Base-by-base conservation (phyloP, 1,140 invertebrate species). In the Musca domestica region DNA sequence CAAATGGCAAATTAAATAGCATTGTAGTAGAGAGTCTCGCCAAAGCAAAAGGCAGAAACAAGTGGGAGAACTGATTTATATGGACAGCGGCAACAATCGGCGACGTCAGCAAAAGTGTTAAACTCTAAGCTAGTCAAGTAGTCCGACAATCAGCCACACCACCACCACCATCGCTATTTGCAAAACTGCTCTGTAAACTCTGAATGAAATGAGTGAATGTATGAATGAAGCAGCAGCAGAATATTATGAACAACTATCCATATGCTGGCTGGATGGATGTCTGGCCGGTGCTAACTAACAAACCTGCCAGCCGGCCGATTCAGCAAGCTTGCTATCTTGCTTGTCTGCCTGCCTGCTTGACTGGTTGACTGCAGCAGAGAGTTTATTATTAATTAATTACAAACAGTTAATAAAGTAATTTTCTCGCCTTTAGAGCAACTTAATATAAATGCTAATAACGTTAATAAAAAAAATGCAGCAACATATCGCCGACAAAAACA, bases 361-460 rank as follows among this genome's bases (percentile, higher is more conserved):
- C 2, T 58, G n/a, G 27, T 5, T 54, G 51, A 54, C 14, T 58
- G 25, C 25, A 58, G 14, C 2, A 20, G 27, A 30, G 27, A 30
- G 17, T 56, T 23, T 30, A 58, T 58, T 58, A 58, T 58, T 58
- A 58, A 58, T 58, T 58, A 58, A 58, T 58, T 58, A 58, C 23
- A 30, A 30, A 58, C 25, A 58, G 52, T 54, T 54, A 54, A 54
- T 54, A 54, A 54, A 54, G 22, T 54, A 25, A 54, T 58, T 58
- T 58, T 58, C 54, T 58, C 54, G 54, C 54, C 54, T 58, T 58
- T 58, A 15, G 30, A 17, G 54, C 54, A 58, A 58, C 15, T 34
- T 58, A 58, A 58, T 25, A 51, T 54, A 54, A 58, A 58, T 30
- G 27, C 25, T 25, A 58, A 58, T 30, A 30, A 17, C 15, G 25